Evolutionary conservation across 2,797 vertebrate genomes (phyloP).

Genomic region (Apogon hyalosoma): DNA sequence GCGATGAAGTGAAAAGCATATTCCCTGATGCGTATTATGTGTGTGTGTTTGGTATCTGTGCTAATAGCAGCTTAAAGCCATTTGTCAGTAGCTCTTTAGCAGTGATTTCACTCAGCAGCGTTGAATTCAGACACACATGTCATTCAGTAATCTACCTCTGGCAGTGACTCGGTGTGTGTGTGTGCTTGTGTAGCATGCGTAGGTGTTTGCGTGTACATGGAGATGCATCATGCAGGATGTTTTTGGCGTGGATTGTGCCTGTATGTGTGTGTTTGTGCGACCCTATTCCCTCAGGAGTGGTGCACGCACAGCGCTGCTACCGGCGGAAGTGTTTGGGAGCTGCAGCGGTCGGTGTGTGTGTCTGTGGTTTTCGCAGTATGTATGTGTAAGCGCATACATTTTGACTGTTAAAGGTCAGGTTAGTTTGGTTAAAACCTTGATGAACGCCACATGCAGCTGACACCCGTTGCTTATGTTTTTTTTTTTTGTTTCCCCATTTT

Average conservation of each 20-base stretch:
- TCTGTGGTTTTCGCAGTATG: conserved; percentile 33
- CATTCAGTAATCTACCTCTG: conserved; percentile 42
- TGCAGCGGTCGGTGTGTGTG: conserved; percentile 16
- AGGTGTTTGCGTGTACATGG: conserved; percentile 1
- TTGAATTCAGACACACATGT: conserved; percentile 33
- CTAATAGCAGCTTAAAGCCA: conserved; percentile 38
- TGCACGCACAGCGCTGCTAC: conserved; percentile 9
- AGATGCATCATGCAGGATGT: conserved; percentile 3
- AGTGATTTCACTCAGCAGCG: conserved; percentile 41
- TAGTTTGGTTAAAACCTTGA: conserved; percentile 28
- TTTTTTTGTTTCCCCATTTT: neutral
- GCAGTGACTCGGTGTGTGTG: conserved; percentile 16
- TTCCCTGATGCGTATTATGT: conserved; percentile 1
- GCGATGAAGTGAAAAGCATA: conserved; percentile 3
- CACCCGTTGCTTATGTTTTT: conserved; percentile 26
- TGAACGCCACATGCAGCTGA: conserved; percentile 27
- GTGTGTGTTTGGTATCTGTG: conserved; percentile 2
- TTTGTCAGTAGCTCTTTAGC: conserved; percentile 49
- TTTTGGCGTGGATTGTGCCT: neutral
- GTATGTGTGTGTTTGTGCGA: conserved; percentile 1
- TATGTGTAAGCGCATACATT: conserved; percentile 12
- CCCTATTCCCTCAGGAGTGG: conserved; percentile 15
- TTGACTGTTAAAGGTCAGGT: conserved; percentile 26
- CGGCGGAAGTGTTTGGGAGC: conserved; percentile 13
- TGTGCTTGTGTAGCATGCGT: conserved; percentile 3